Evolutionary conservation across 2,113 vertebrate species (phyloP), one percentile per base, ranked within the genome.

Genomic region (Sigmodon hispidus): DNA sequence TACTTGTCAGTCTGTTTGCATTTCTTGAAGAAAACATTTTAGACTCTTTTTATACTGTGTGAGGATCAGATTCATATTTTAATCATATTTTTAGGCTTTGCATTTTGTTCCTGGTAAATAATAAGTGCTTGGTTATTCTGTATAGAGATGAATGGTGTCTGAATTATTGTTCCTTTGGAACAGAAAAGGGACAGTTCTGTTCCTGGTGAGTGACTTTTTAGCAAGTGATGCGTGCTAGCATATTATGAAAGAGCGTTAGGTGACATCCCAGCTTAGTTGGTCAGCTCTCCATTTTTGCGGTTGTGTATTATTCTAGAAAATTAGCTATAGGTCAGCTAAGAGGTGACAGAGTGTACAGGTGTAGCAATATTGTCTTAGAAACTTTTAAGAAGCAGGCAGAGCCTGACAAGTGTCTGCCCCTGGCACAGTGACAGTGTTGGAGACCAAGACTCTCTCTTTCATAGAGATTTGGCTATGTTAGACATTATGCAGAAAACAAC

Each of bases 1-100:
- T 90, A 45, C 45, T 79, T 95, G 61, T 80, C 69, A 48, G 81
- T 90, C 80, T 40, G 9, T 90, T 93, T 90, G n/a, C 34, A 87
- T 87, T 91, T 84, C 61, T 91, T 63, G 69, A 15, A 24, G 17
- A 26, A 63, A 96, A 73, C 34, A n/a, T 87, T 69, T 69, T n/a
- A 87, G 57, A 9, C 26, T 73, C 3, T 89, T 87, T 59, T 59
- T 96, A 34, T 63, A 63, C 17, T 81, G 19, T 85, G 61, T 90
- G 81, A 85, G 24, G 81, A 26, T 26, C 2, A 48, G 26, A 12
- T 84, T 92, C 63, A 57, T 36, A 61, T 79, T 96, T 95, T 94
- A 86, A 81, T 91, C 52, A 75, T 83, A 75, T 89, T 67, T 91
- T 26, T 57, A 34, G 61, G n/a, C 22, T 50, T 80, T 69, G 7